phyloP scores from a whole-genome alignment of 2,797 vertebrate species.

The Lerista edwardsae region DNA sequence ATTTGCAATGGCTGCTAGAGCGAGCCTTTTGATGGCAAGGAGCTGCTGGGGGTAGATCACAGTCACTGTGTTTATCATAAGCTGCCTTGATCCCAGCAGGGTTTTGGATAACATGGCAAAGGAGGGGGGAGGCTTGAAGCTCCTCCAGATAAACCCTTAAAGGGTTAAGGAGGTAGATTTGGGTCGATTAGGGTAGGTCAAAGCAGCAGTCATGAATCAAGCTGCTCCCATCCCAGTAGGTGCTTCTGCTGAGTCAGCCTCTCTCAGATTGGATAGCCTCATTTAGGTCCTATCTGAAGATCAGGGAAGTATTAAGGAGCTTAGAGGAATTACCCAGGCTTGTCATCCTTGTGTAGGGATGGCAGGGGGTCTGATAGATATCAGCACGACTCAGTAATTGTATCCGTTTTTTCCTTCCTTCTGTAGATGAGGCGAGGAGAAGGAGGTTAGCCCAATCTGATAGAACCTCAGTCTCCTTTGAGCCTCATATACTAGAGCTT shows the following conservation, averaged over 20 bases:
- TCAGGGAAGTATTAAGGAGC: constrained; percentile 33
- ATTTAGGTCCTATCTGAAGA: constrained; percentile 24
- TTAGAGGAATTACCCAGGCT: constrained; percentile 60
- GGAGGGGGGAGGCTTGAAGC: rapidly evolving
- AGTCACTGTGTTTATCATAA: not conserved
- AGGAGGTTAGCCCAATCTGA: not conserved
- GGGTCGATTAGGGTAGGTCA: not conserved
- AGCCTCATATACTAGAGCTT: not conserved
- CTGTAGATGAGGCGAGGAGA: not conserved
- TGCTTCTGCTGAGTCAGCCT: constrained; percentile 6
- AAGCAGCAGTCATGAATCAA: not conserved
- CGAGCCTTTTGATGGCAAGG: not conserved
- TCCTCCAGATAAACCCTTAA: rapidly evolving
- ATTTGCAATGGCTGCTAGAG: not conserved
- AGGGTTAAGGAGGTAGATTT: not conserved
- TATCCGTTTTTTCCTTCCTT: constrained; percentile 37
- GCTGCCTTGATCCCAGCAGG: not conserved
- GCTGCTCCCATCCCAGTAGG: not conserved
- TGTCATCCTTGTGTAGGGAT: constrained; percentile 9
- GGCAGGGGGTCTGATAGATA: constrained; percentile 45
- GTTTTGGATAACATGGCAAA: not conserved
- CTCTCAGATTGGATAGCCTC: rapidly evolving
- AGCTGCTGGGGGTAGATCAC: not conserved
- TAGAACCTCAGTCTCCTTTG: not conserved
- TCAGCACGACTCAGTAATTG: not conserved